Conservation (phyloP, 2,797 vertebrate species). For the Urosaurus nigricauda region DNA sequence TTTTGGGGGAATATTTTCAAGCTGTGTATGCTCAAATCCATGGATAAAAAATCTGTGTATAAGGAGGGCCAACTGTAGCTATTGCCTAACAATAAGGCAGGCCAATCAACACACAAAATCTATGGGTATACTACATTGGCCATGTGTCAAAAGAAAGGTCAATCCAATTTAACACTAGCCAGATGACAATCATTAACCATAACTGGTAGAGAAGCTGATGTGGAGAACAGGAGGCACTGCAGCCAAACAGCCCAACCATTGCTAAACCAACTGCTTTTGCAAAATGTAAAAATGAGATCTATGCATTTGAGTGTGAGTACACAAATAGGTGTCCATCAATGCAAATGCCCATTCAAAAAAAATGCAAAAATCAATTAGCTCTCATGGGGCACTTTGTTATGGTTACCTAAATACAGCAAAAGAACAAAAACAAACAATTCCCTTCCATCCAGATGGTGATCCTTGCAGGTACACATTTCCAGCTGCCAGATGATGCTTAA, state of each 20-base stretch:
- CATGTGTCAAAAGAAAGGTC: slow-evolving; percentile 28
- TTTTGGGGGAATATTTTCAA: too few species aligned
- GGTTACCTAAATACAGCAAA: background rate
- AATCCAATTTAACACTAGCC: slow-evolving; percentile 34
- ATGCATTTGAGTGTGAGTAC: background rate
- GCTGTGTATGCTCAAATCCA: too few species aligned
- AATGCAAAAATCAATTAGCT: background rate
- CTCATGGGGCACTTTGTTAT: background rate
- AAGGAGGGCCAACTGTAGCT: too few species aligned
- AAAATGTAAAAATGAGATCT: slow-evolving; percentile 8
- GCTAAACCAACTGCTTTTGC: slow-evolving; percentile 13
- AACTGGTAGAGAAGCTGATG: background rate
- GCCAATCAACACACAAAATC: slow-evolving; percentile 15
- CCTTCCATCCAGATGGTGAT: background rate
- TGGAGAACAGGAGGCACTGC: background rate
- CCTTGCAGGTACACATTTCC: too few species aligned
- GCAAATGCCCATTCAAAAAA: background rate
- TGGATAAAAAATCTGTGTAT: too few species aligned
- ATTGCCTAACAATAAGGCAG: slow-evolving; percentile 6
- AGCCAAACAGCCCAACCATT: slow-evolving; percentile 2
- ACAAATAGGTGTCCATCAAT: background rate
- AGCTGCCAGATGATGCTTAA: background rate
- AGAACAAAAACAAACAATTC: too few species aligned
- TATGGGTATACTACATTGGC: background rate
- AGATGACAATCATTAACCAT: slow-evolving; percentile 19